Percentiles rank a stretch among this genome's conserved stretches.
phyloP scores from a whole-genome alignment of 2,113 vertebrate species.

The Pica pica region DNA sequence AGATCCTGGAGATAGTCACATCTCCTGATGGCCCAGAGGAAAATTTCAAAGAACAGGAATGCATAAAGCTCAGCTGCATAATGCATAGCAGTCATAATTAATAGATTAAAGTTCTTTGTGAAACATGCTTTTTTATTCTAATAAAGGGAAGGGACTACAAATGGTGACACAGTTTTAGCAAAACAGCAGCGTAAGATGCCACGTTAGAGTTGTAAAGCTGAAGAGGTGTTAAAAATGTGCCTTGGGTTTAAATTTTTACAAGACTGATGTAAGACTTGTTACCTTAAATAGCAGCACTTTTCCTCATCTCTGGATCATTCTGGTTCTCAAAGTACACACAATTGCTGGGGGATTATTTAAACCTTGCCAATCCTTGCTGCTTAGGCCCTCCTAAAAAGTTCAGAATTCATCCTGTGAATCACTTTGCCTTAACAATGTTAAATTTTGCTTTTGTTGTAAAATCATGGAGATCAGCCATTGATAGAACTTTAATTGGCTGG shows the following conservation, averaged over 20 bases:
- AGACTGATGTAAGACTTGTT: background rate
- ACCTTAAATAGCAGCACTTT: background rate
- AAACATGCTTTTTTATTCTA: slow-evolving; percentile 1
- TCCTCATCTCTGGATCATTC: background rate
- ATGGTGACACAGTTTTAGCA: background rate
- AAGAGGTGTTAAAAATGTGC: background rate
- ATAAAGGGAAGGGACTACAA: background rate
- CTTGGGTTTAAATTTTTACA: background rate
- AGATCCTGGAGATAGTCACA: slow-evolving; percentile 10
- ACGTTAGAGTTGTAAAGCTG: background rate
- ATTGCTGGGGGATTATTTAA: background rate
- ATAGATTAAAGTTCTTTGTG: slow-evolving; percentile 29
- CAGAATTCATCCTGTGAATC: background rate
- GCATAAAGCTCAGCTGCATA: slow-evolving; percentile 7
- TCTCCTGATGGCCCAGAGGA: slow-evolving; percentile 28
- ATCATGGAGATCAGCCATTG: background rate
- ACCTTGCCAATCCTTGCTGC: background rate
- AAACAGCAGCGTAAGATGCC: background rate
- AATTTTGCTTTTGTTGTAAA: background rate
- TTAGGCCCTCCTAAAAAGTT: background rate
- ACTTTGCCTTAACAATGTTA: background rate
- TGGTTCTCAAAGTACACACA: background rate
- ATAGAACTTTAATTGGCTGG: slow-evolving; percentile 9
- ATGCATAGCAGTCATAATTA: slow-evolving; percentile 23
- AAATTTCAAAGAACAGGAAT: slow-evolving; percentile 9